A percentile compares a stretch with the other conserved stretches of the same genome.
Evolutionary conservation across 2,797 vertebrate genomes (phyloP).

Genomic region (Merluccius polli): DNA sequence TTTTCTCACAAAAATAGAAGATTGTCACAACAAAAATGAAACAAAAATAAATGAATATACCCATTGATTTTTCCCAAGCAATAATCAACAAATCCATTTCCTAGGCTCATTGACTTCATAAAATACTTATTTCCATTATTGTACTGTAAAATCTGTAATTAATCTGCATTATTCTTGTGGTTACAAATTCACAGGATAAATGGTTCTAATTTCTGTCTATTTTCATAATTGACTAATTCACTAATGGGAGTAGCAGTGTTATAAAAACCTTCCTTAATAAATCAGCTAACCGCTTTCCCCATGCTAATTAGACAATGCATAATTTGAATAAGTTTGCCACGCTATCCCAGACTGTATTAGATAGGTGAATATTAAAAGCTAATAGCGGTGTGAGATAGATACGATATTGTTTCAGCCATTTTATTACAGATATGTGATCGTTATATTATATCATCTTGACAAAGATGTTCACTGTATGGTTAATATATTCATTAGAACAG

Average conservation of each 20-base stretch:
- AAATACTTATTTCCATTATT: not conserved
- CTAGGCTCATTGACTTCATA: not conserved
- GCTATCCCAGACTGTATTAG: not conserved
- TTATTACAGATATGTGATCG: not conserved
- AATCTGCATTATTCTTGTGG: not conserved
- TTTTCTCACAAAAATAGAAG: not conserved
- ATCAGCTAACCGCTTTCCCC: not conserved
- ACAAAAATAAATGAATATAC: not conserved
- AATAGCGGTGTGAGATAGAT: not conserved
- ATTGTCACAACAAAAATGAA: no score
- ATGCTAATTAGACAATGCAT: not conserved
- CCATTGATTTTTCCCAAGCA: not conserved
- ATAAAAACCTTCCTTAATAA: not conserved
- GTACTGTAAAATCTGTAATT: not conserved
- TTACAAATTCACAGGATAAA: not conserved
- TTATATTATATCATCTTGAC: not conserved
- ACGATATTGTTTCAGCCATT: not conserved
- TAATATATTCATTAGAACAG: not conserved
- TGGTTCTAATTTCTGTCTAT: not conserved
- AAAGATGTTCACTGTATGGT: not conserved
- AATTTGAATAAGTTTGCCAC: not conserved
- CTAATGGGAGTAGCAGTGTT: not conserved
- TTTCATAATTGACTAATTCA: not conserved
- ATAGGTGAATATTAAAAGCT: not conserved
- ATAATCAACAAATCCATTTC: not conserved